phyloP scores from a whole-genome alignment of 2,888 invertebrate genomes.

The Eristalis intricaria region DNA sequence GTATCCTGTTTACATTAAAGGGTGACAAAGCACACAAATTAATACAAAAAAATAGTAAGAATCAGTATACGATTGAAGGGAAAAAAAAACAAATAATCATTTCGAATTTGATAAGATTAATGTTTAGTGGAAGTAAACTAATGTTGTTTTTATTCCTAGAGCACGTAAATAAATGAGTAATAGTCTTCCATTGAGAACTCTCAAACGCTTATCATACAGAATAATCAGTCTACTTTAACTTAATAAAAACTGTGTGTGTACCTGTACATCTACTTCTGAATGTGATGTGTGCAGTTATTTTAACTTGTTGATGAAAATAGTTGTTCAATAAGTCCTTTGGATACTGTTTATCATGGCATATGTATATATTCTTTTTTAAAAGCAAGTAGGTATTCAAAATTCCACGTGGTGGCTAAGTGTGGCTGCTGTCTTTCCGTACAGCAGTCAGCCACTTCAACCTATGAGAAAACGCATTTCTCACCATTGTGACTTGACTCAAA shows the following conservation, averaged over 20 bases:
- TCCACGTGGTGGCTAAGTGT: too few relatives aligned
- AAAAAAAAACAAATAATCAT: constrained; percentile 24
- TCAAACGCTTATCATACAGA: background rate
- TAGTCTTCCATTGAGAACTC: constrained; percentile 33
- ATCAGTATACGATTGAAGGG: constrained; percentile 1
- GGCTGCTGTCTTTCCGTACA: too few relatives aligned
- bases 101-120: constrained; percentile 60
- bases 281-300: background rate
- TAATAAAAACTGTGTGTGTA: background rate
- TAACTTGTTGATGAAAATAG: too few relatives aligned
- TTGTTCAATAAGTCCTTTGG: too few relatives aligned
- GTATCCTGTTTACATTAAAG: constrained; percentile 67
- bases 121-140: constrained; percentile 38
- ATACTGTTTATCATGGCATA: too few relatives aligned
- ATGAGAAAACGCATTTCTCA: too few relatives aligned
- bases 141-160: constrained; percentile 4
- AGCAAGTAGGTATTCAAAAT: too few relatives aligned
- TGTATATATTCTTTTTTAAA: too few relatives aligned
- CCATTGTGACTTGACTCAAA: too few relatives aligned
- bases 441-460: too few relatives aligned
- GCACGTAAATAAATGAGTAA: constrained; percentile 49
- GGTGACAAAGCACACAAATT: constrained; percentile 54
- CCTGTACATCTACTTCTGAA: background rate
- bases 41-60: constrained; percentile 17
- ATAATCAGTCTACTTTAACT: constrained; percentile 14